Evolutionary conservation across 2,888 invertebrate species (phyloP).

Genomic region (Megalurothrips usitatus): DNA sequence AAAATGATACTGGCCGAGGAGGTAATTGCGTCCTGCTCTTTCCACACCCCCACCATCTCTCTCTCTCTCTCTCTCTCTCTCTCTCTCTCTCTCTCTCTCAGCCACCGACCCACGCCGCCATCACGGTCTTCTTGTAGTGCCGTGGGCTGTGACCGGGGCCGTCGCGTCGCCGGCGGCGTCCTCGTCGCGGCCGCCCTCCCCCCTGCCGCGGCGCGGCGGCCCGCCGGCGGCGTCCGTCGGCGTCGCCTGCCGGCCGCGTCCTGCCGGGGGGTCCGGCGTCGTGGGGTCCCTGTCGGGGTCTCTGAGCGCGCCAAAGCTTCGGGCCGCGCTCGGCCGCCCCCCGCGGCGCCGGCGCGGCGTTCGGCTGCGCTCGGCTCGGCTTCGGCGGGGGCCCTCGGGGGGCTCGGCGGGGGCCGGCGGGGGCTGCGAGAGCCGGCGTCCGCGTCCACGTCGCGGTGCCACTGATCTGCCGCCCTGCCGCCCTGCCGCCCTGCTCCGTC

Average conservation of each 20-base stretch:
- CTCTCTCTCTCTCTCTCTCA: no score
- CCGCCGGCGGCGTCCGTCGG: background rate
- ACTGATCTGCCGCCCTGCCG: background rate
- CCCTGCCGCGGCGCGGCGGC: background rate
- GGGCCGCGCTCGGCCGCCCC: background rate
- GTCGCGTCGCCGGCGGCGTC: background rate
- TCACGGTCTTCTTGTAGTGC: no score
- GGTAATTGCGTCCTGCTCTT: no score
- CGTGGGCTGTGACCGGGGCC: no score
- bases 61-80: no score
- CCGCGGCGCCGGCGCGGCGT: background rate
- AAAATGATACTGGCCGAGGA: no score
- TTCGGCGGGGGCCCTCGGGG: background rate
- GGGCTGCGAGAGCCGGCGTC: no score
- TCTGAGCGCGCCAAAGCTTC: background rate
- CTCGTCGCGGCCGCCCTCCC: background rate
- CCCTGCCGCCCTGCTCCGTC: slow-evolving; percentile 1
- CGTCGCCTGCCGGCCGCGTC: background rate
- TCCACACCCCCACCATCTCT: no score
- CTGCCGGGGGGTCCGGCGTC: background rate
- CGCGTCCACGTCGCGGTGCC: no score
- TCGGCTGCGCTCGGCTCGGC: background rate
- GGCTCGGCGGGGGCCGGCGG: background rate
- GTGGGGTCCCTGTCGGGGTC: background rate
- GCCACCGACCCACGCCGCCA: no score